Percentiles rank a stretch among this genome's conserved stretches.
phyloP scores from a whole-genome alignment of 2,888 invertebrate species.

The Agonopterix heracliana region DNA sequence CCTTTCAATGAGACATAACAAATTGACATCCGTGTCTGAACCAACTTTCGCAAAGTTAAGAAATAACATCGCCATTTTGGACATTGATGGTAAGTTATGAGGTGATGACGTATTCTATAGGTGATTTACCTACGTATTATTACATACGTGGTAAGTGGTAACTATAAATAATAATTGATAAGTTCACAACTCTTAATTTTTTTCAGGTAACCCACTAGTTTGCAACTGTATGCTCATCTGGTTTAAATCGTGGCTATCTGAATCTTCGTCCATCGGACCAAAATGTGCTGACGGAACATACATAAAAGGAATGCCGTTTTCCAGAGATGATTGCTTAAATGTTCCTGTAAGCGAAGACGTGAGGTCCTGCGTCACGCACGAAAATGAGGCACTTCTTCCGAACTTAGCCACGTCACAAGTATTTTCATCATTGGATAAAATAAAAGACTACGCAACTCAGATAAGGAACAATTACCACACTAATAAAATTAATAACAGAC shows the following conservation, averaged over 20 bases:
- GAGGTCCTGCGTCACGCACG: slow-evolving; percentile 79
- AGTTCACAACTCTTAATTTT: neutral
- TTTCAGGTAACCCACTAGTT: slow-evolving; percentile 86
- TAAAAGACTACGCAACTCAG: slow-evolving; percentile 62
- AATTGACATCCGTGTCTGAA: slow-evolving; percentile 83
- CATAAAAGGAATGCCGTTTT: slow-evolving; percentile 83
- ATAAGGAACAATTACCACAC: slow-evolving; percentile 59
- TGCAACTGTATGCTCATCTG: slow-evolving; percentile 90
- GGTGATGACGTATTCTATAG: too few relatives aligned
- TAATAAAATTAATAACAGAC: slow-evolving; percentile 72
- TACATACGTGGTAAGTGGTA: too few relatives aligned
- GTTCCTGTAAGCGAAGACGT: slow-evolving; percentile 67
- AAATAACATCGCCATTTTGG: slow-evolving; percentile 88
- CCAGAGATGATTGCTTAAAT: slow-evolving; percentile 80
- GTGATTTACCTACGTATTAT: too few relatives aligned
- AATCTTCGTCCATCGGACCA: slow-evolving; percentile 84
- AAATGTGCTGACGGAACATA: slow-evolving; percentile 86
- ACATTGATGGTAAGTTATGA: slow-evolving; percentile 84
- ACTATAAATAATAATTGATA: neutral
- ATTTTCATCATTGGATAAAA: slow-evolving; percentile 75
- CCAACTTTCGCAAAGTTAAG: slow-evolving; percentile 83
- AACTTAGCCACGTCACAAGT: slow-evolving; percentile 76
- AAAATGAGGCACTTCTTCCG: slow-evolving; percentile 78
- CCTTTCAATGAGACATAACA: slow-evolving; percentile 85
- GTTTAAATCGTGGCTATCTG: slow-evolving; percentile 88